These are phyloP conservation scores for Xenus cinereus DNA, from an alignment of 2,113 vertebrate genomes.

Conservation along the genomic window DNA sequence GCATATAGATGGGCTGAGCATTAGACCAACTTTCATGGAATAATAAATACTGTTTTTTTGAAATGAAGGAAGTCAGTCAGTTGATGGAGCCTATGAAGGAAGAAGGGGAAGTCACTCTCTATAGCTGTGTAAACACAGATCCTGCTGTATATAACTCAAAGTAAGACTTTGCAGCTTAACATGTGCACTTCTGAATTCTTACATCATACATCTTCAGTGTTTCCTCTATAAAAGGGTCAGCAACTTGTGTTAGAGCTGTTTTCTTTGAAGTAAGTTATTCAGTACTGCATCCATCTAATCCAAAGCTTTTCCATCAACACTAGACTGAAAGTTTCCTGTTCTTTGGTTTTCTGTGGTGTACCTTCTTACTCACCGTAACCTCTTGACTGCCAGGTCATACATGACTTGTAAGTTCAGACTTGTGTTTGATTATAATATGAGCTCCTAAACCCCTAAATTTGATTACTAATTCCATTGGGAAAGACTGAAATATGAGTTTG, in stretches of 20 bases:
- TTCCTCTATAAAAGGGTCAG: constrained; percentile 45
- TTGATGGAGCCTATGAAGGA: neutral
- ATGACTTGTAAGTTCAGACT: constrained; percentile 8
- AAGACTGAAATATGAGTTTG: neutral
- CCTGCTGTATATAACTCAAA: constrained; percentile 33
- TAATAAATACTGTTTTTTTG: neutral
- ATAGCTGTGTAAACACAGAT: constrained; percentile 14
- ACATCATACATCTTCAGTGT: constrained; percentile 42
- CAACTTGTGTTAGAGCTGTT: constrained; percentile 42
- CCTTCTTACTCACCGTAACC: constrained; percentile 37
- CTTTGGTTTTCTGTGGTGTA: constrained; percentile 38
- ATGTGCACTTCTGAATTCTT: constrained; percentile 14
- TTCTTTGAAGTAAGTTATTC: constrained; percentile 60
- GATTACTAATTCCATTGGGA: neutral
- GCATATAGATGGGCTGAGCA: neutral
- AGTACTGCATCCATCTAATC: constrained; percentile 27
- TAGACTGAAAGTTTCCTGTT: constrained; percentile 35
- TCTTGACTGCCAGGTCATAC: constrained; percentile 18
- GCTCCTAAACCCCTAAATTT: constrained; percentile 3
- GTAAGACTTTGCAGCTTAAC: neutral
- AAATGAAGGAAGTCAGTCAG: neutral
- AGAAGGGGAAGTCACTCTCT: neutral
- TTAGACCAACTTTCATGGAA: neutral
- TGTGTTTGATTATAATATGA: neutral
- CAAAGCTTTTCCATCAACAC: constrained; percentile 41